These are phyloP conservation scores for Eurosta solidaginis DNA, from an alignment of 1,140 invertebrate species.

Conservation along the genomic window DNA sequence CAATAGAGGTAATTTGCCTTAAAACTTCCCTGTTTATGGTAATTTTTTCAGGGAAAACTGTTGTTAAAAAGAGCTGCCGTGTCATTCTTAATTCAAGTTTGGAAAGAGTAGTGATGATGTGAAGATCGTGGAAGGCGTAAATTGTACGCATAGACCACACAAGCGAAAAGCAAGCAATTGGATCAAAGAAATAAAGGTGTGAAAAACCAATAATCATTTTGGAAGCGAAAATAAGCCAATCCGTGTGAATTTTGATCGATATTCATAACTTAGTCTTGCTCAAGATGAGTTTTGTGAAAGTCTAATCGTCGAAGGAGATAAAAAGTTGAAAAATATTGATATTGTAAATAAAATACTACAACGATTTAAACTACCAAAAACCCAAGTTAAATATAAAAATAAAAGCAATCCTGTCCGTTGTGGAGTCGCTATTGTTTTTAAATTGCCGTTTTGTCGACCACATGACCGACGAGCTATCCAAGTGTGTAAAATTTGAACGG, in stretches of 20 bases:
- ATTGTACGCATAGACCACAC: slow-evolving; percentile 30
- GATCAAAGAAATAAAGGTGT: slow-evolving; percentile 12
- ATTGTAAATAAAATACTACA: slow-evolving; percentile 44
- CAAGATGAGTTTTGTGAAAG: background rate
- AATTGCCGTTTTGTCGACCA: background rate
- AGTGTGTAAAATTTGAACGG: background rate
- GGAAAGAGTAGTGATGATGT: slow-evolving; percentile 33
- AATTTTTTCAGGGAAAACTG: background rate
- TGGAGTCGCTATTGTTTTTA: background rate
- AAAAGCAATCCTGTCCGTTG: background rate
- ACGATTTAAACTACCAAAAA: slow-evolving; percentile 47
- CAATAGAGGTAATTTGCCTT: background rate
- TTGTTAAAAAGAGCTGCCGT: slow-evolving; percentile 21
- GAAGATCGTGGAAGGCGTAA: slow-evolving; percentile 32
- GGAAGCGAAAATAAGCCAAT: background rate
- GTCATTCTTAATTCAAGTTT: slow-evolving; percentile 33
- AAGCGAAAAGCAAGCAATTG: slow-evolving; percentile 4
- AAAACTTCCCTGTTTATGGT: background rate
- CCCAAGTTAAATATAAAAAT: background rate
- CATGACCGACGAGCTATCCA: background rate
- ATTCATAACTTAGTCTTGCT: background rate
- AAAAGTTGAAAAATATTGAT: slow-evolving; percentile 11
- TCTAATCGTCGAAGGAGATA: background rate
- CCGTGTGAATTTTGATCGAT: slow-evolving; percentile 24
- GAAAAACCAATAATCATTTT: slow-evolving; percentile 16